Base-by-base conservation (phyloP, 2,888 invertebrate species). In the Bombylius discolor region DNA sequence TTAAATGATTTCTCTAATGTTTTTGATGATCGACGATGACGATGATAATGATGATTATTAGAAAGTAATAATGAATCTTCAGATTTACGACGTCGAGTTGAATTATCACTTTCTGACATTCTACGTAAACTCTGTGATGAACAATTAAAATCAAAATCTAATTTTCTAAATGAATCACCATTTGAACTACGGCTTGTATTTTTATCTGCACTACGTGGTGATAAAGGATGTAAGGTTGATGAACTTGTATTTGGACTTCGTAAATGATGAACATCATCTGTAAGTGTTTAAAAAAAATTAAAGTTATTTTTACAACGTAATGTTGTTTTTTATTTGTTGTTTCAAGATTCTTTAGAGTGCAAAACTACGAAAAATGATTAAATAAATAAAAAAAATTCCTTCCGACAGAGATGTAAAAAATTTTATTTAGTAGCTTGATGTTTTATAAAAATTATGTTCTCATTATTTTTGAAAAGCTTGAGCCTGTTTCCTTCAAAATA, bases 91-190 rank as follows among this genome's bases (percentile, higher is more conserved):
- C 73, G 70, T 47, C 72, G 65, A 11, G 68, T 68, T 14, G 71
- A 72, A 5, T 72, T 71, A 51, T 73, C 73, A 60, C 73, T 73
- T 62, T 73, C 73, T 5, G 73, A 73, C 45, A 71, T 72, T 62
- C 70, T 71, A 48, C 72, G 67, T 36, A 71, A 60, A n/a, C 69
- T 71, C 55, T 72, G 71, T 0, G 71, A 67, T 39, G 72, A 71
- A 60, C 69, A 70, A 58, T 70, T 73, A 67, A 70, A 69, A 51
- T 69, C 68, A 46, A 71, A 72, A 47, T 73, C 73, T 57, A 73
- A 63, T 60, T 72, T 71, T 49, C 65, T 68, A 52, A 67, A 64
- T 0, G 68, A 64, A 5, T 69, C 70, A 8, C 44, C 47, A 33
- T 53, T 47, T 42, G 36, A 42, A 49, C 46, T 49, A 52, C 52